Conservation (phyloP, 1,140 invertebrate species). For the Halictus rubicundus region DNA sequence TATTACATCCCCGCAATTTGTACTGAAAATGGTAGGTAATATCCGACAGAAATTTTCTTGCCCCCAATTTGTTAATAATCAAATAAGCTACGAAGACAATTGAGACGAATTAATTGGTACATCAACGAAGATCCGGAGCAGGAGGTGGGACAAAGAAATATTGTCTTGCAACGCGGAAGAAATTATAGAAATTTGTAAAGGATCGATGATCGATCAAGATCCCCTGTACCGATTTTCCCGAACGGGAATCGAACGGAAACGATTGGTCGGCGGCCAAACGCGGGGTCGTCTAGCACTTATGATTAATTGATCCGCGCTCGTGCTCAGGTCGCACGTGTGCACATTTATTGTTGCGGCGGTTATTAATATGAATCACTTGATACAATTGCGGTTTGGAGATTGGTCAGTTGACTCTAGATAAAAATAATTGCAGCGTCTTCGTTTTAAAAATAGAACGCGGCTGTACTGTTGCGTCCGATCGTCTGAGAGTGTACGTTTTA, state of each 20-base stretch:
- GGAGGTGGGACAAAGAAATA: no score
- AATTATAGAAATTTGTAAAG: no score
- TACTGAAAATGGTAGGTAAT: no score
- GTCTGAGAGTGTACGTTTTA: not conserved
- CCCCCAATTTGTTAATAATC: no score
- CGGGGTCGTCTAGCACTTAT: conserved; percentile 18
- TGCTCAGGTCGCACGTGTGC: conserved; percentile 28
- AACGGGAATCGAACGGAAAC: conserved; percentile 20
- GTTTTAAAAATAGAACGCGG: conserved; percentile 20
- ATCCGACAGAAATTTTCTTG: no score
- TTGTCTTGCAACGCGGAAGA: no score
- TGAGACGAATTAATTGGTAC: no score
- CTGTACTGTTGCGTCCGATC: conserved; percentile 14
- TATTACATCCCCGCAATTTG: no score
- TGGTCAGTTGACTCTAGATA: conserved; percentile 34
- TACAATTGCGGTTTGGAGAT: conserved; percentile 11
- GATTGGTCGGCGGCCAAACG: conserved; percentile 25
- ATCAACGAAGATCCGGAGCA: no score
- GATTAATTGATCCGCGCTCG: conserved; percentile 43
- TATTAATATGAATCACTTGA: conserved; percentile 59
- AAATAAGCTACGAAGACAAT: no score
- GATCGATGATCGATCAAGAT: no score
- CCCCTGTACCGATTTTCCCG: no score
- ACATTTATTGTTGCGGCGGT: conserved; percentile 51
- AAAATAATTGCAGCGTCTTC: conserved; percentile 38